Conservation (phyloP, 2,888 invertebrate species). For the Masnerella sp. region DNA sequence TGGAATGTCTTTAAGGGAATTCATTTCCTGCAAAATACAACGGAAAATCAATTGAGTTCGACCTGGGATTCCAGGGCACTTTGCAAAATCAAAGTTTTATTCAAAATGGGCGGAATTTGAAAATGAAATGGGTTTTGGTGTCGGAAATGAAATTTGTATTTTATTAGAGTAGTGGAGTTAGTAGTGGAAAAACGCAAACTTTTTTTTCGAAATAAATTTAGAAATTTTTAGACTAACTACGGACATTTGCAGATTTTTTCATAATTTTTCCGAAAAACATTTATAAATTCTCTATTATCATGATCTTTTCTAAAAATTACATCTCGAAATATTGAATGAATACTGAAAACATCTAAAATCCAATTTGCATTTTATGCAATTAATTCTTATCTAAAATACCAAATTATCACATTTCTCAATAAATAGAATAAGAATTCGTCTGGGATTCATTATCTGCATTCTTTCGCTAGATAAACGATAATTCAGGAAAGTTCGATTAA, state of each 20-base stretch:
- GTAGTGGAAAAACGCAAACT: too few species aligned
- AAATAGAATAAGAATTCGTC: background rate
- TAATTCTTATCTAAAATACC: background rate
- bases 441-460: slow-evolving; percentile 8
- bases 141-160: too few species aligned
- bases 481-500: slow-evolving; percentile 26
- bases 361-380: background rate
- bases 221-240: too few species aligned
- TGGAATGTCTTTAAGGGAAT: slow-evolving; percentile 37
- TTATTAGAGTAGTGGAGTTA: too few species aligned
- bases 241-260: too few species aligned
- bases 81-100: background rate
- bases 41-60: slow-evolving; percentile 1
- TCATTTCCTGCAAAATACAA: slow-evolving; percentile 25
- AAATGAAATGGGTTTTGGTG: too few species aligned
- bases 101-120: background rate
- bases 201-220: too few species aligned
- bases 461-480: slow-evolving; percentile 36
- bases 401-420: too few species aligned
- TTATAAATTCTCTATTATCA: background rate
- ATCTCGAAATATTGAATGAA: background rate
- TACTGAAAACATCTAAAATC: background rate
- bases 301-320: background rate
- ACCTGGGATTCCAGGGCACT: background rate
- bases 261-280: background rate